A percentile compares a stretch with the other conserved stretches of the same genome.
Evolutionary conservation across 2,888 invertebrate genomes (phyloP).

Genomic region (Plagodis pulveraria): DNA sequence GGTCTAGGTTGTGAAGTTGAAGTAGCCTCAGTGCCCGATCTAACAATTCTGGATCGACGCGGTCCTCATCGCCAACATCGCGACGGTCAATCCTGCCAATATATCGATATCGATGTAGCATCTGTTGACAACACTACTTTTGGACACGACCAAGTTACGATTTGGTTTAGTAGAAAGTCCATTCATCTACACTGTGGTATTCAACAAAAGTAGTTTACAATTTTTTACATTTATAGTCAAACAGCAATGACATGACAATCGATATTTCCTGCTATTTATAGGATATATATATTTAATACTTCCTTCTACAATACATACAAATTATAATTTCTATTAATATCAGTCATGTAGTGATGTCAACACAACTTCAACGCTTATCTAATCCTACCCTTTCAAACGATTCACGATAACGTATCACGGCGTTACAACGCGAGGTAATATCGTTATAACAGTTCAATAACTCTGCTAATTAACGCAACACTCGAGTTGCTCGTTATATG

Average conservation of each 20-base stretch:
- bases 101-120: conserved; percentile 74
- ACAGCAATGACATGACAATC: neutral
- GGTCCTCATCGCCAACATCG: conserved; percentile 71
- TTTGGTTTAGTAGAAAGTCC: conserved; percentile 23
- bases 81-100: conserved; percentile 84
- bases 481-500: conserved; percentile 57
- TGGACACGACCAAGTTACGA: conserved; percentile 71
- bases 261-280: no score
- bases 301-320: no score
- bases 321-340: conserved; percentile 3
- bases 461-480: conserved; percentile 52
- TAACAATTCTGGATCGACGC: conserved; percentile 80
- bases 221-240: neutral
- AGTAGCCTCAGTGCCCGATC: conserved; percentile 84
- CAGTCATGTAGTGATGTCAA: neutral
- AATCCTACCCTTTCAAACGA: conserved; percentile 30
- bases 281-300: no score
- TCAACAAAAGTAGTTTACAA: no score
- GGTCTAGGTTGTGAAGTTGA: conserved; percentile 84
- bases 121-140: conserved; percentile 53
- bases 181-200: neutral
- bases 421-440: conserved; percentile 35
- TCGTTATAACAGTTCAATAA: conserved; percentile 45
- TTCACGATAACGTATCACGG: conserved; percentile 39
- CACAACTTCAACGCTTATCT: conserved; percentile 17